A percentile compares a stretch with the other conserved stretches of the same genome.
These are phyloP conservation scores for Connochaetes taurinus DNA, from an alignment of 2,113 vertebrate species.

Conservation along the genomic window DNA sequence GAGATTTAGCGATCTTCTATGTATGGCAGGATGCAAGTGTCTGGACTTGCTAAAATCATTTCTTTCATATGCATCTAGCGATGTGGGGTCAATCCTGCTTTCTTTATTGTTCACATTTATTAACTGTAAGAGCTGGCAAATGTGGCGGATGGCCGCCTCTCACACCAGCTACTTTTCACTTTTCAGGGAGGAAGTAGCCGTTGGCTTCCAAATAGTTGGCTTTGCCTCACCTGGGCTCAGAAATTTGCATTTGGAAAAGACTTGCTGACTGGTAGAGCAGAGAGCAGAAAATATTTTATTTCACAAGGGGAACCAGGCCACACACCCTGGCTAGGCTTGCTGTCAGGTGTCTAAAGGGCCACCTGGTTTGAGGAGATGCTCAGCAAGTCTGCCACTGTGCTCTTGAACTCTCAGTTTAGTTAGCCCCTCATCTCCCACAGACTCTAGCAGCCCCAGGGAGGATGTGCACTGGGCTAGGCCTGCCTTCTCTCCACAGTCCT, in stretches of 20 bases:
- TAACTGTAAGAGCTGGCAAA: neutral
- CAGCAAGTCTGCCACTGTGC: no score
- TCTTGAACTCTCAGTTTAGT: neutral
- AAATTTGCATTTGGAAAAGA: neutral
- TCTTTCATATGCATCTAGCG: neutral
- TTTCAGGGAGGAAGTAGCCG: neutral
- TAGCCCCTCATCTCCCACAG: neutral
- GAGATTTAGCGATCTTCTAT: neutral
- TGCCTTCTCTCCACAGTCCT: neutral
- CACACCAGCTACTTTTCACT: neutral
- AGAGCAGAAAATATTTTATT: neutral
- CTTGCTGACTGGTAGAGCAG: neutral
- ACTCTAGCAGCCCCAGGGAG: no score
- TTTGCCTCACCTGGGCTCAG: neutral
- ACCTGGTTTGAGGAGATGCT: neutral
- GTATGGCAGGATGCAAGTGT: neutral
- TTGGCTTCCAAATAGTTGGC: neutral
- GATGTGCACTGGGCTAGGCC: neutral
- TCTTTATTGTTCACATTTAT: neutral
- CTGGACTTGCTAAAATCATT: neutral
- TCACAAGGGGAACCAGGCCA: neutral
- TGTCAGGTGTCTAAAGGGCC: neutral
- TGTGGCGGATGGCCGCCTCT: neutral
- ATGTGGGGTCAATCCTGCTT: neutral
- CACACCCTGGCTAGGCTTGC: fast-evolving